Conservation (phyloP, 1,140 invertebrate species). For the Lamellibrachia luymesi region DNA sequence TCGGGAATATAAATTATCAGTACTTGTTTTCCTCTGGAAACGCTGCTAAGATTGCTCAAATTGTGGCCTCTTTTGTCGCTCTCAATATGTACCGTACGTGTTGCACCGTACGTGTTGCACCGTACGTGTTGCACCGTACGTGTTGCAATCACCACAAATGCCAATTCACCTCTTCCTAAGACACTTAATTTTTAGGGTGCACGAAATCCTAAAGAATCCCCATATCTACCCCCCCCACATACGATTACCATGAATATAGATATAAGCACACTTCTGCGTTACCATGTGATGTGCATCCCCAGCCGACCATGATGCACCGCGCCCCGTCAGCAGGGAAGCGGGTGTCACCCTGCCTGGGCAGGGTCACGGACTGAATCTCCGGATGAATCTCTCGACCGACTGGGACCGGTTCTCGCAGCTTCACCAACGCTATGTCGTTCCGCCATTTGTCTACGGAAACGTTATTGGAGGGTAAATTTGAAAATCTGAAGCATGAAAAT, state of each 20-base stretch:
- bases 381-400: slow-evolving; percentile 29
- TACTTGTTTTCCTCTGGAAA: neutral
- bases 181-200: neutral
- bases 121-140: neutral
- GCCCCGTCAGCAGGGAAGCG: slow-evolving; percentile 36
- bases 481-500: neutral
- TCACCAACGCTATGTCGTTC: slow-evolving; percentile 50
- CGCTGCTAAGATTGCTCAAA: neutral
- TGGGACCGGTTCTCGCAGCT: slow-evolving; percentile 36
- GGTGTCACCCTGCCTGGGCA: slow-evolving; percentile 31
- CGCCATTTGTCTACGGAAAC: slow-evolving; percentile 36
- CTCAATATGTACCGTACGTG: neutral
- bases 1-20: neutral
- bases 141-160: neutral
- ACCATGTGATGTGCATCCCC: slow-evolving; percentile 43
- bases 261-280: neutral
- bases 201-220: neutral
- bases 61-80: neutral
- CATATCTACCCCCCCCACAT: neutral
- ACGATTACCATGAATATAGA: no score
- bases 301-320: slow-evolving; percentile 43
- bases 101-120: neutral
- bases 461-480: slow-evolving; percentile 1
- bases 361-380: slow-evolving; percentile 27
- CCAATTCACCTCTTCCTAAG: no score